These are phyloP conservation scores for Stenopsyche tienmushanensis DNA, from an alignment of 1,140 invertebrate species.

Conservation along the genomic window DNA sequence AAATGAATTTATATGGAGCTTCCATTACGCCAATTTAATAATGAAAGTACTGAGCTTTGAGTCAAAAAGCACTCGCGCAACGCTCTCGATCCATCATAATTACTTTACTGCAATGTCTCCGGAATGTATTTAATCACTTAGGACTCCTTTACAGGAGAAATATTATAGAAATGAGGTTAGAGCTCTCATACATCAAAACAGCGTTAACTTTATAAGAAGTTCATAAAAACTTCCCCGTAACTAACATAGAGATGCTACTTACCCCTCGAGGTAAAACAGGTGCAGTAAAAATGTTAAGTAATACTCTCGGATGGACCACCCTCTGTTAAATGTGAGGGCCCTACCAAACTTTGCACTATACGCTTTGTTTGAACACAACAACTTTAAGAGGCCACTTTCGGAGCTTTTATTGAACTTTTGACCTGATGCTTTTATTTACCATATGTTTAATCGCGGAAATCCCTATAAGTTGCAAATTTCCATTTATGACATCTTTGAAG, in stretches of 20 bases:
- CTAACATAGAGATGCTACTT: not conserved
- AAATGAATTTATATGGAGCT: not conserved
- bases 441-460: not conserved
- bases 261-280: not conserved
- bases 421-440: not conserved
- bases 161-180: not conserved
- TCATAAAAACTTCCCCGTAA: not conserved
- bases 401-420: not conserved
- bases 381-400: not conserved
- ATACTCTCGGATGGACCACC: not conserved
- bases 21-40: not conserved
- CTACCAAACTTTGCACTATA: too few species aligned
- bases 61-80: too few species aligned
- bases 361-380: not conserved
- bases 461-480: not conserved
- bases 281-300: constrained; percentile 18
- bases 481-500: not conserved
- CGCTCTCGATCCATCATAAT: not conserved
- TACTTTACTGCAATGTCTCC: not conserved
- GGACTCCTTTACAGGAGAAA: not conserved
- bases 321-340: not conserved
- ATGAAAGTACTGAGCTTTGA: too few species aligned
- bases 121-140: not conserved
- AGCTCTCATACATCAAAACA: not conserved
- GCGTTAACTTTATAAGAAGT: not conserved